Base-by-base conservation (phyloP, 2,797 vertebrate genomes). In the Rhabdomys pumilio region DNA sequence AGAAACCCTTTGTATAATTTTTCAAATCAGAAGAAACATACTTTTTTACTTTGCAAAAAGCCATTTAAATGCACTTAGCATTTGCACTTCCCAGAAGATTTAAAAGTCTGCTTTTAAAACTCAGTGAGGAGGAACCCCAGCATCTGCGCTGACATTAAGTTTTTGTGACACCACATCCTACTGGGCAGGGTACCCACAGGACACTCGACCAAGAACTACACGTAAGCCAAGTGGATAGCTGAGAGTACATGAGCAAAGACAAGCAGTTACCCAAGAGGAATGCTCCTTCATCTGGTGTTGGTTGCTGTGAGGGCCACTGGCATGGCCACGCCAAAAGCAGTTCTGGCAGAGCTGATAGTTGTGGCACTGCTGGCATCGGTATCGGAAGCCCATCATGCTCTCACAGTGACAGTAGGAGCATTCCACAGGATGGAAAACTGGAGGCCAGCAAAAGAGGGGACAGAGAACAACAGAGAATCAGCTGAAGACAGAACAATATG, bases 251-350 rank as follows among this genome's bases (percentile, higher is more conserved):
- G 77, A 50, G 3, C 80, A 81, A 67, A 96, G 50, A 91, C 17
- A 91, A 80, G 82, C 85, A 7, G 29, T 98, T 99, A 99, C 99
- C 99, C 99, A 99, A 0, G 99, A 99, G 3, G 99, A 99, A 95
- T 99, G 99, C 98, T 99, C 99, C 99, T 99, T 99, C 99, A 99
- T 99, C 99, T 99, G 99, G 98, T 99, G 99, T 98, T 99, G 99
- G 99, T 99, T 99, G 99, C 99, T 99, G 98, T 99, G 99, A 89
- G 99, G 98, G 93, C 99, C 99, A 29, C 98, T 99, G 92, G 99
- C 99, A 86, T 99, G 99, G 96, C 99, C 99, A 0, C 99, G 99
- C 99, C 99, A 99, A 98, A 99, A 99, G 98, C 99, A 99, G 98
- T 98, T 99, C 97, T 99, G 99, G 97, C 99, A 99, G 97, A 99